Evolutionary conservation across 2,888 invertebrate genomes (phyloP).

Genomic region (Drosophila leonis): DNA sequence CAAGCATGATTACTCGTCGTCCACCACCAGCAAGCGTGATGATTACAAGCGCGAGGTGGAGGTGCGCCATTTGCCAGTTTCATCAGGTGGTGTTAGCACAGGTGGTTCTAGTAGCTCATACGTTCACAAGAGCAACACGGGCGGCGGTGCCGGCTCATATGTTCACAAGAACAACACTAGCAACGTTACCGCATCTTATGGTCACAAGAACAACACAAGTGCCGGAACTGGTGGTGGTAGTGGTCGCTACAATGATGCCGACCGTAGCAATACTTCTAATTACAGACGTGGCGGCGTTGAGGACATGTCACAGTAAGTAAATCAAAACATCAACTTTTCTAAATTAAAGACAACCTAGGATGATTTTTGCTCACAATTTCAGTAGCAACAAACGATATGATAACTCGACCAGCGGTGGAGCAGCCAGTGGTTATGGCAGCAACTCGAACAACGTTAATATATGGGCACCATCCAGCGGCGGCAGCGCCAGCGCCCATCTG

Average conservation of each 20-base stretch:
- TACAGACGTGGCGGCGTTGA: conserved; percentile 77
- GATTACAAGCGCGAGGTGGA: conserved; percentile 85
- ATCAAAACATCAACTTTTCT: background rate
- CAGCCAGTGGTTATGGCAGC: conserved; percentile 68
- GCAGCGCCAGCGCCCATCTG: conserved; percentile 66
- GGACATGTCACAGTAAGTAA: conserved; percentile 68
- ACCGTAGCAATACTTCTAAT: conserved; percentile 72
- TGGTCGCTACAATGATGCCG: conserved; percentile 78
- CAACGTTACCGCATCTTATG: conserved; percentile 66
- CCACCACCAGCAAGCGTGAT: conserved; percentile 79
- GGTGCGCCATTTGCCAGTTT: conserved; percentile 80
- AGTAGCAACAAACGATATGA: conserved; percentile 83
- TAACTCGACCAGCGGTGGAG: conserved; percentile 70
- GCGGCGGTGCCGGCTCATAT: conserved; percentile 67
- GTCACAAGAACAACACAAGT: conserved; percentile 62
- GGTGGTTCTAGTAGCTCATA: conserved; percentile 72
- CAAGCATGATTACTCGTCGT: conserved; percentile 77
- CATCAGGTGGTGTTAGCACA: conserved; percentile 55
- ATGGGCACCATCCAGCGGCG: conserved; percentile 74
- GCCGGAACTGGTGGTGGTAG: conserved; percentile 55
- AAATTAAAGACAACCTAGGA: background rate
- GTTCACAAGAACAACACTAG: conserved; percentile 63
- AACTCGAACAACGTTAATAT: conserved; percentile 68
- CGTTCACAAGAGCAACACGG: conserved; percentile 56
- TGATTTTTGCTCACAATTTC: background rate